Evolutionary conservation across 92 coral and sea anemone genomes (phyloP), one percentile per base, ranked within the genome.

Genomic region (Meandrina meandrites): DNA sequence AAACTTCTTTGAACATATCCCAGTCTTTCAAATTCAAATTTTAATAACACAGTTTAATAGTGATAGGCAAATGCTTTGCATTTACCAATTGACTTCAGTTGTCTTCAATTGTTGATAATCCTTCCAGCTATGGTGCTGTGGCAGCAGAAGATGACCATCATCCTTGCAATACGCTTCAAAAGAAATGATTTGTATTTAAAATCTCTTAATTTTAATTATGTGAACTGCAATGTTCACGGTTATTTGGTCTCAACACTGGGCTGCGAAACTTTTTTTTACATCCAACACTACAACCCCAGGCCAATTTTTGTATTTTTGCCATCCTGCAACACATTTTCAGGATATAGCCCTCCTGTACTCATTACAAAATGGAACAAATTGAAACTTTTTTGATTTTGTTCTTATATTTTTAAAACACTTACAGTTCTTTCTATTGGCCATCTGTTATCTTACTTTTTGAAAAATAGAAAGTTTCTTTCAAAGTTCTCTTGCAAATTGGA

Each of bases 61-160:
- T 40, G 12, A 48, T 34, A 30, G 88, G 88, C 88, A 85, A 85
- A 85, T 76, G 88, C 88, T 42, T 13, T 24, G 88, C 88, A 85
- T 85, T 85, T 85, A 85, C 88, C 88, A 77, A 32, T 48, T 60
- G 34, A 60, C 68, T 18, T 51, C 81, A 31, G 58, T 35, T 12
- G 5, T 45, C 88, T 78, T 30, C 88, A 42, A n/a, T 11, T 66
- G 48, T 4, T 24, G 40, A 47, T 53, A 47, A 42, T 42, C 32
- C 42, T 51, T 64, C 76, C 83, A 64, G 17, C 81, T 2, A 19
- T 76, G 53, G 87, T 24, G 31, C 45, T 13, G 13, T 51, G 72
- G 34, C 80, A 56, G 72, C 79, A 48, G 31, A 28, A 50, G 32
- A 10, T 36, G 0, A 37, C 77, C 87, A 36, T 84, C 87, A 37